A percentile compares a stretch with the other conserved stretches of the same genome.
Evolutionary conservation across 2,888 invertebrate species (phyloP).

Genomic region (Petrolisthes cinctipes): DNA sequence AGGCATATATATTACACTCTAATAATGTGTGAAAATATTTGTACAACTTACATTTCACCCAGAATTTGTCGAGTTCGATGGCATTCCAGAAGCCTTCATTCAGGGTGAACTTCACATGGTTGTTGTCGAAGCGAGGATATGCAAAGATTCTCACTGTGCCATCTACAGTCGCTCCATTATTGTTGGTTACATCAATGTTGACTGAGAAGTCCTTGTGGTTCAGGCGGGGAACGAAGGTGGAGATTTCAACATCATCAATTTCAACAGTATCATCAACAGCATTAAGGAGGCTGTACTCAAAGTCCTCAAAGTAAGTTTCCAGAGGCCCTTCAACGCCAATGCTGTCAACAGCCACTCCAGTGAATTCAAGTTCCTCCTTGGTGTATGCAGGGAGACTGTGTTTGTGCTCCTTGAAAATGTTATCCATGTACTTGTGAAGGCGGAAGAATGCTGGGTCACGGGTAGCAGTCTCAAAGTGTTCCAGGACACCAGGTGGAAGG

Average conservation of each 20-base stretch:
- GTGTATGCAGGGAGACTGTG: slow-evolving; percentile 76
- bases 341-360: slow-evolving; percentile 67
- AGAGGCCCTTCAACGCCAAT: slow-evolving; percentile 74
- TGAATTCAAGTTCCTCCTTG: slow-evolving; percentile 68
- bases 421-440: slow-evolving; percentile 77
- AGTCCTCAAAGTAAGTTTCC: slow-evolving; percentile 67
- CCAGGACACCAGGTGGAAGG: slow-evolving; percentile 68
- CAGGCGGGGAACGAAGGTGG: slow-evolving; percentile 66
- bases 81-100: slow-evolving; percentile 44
- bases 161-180: slow-evolving; percentile 27
- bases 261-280: slow-evolving; percentile 65
- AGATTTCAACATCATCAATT: slow-evolving; percentile 60
- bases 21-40: not conserved
- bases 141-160: slow-evolving; percentile 45
- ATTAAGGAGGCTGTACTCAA: slow-evolving; percentile 69
- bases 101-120: slow-evolving; percentile 4
- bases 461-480: slow-evolving; percentile 77
- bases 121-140: slow-evolving; percentile 36
- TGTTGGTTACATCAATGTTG: slow-evolving; percentile 65
- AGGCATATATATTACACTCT: too few species aligned
- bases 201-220: slow-evolving; percentile 67
- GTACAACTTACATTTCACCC: slow-evolving; percentile 35
- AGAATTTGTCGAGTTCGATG: slow-evolving; percentile 51
- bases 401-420: slow-evolving; percentile 78
- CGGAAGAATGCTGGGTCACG: slow-evolving; percentile 83